Conservation (phyloP, 2,888 invertebrate genomes). For the Drosophila borborema region DNA sequence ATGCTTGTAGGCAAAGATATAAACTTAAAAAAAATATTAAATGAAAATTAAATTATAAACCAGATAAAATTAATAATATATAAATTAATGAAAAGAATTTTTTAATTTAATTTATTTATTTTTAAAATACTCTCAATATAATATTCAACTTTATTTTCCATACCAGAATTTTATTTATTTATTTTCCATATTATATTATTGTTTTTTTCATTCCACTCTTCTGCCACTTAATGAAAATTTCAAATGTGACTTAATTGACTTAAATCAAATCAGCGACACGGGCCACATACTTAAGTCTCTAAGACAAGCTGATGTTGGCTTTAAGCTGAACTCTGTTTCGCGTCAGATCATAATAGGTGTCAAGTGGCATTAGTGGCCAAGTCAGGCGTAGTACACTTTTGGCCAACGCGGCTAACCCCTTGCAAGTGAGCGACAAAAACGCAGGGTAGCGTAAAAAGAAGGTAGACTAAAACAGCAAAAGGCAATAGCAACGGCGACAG, state of each 20-base stretch:
- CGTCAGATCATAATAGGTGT: conserved; percentile 50
- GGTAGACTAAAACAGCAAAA: conserved; percentile 5
- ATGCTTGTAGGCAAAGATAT: no score
- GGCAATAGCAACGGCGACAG: background rate
- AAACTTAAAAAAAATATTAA: no score
- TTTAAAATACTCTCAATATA: no score
- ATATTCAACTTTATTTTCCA: no score
- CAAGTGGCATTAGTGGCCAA: conserved; percentile 66
- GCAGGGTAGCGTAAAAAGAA: conserved; percentile 46
- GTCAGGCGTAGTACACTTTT: conserved; percentile 41
- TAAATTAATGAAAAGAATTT: no score
- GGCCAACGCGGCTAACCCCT: conserved; percentile 29
- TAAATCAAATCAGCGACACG: conserved; percentile 28
- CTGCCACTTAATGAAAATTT: conserved; percentile 2
- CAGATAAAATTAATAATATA: no score
- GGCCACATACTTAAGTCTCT: conserved; percentile 19
- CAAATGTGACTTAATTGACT: conserved; percentile 24
- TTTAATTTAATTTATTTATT: no score
- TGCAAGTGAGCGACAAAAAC: conserved; percentile 27
- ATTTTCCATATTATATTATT: no score
- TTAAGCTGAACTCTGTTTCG: conserved; percentile 28
- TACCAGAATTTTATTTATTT: no score
- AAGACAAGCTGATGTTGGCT: conserved; percentile 29
- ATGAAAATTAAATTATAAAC: no score
- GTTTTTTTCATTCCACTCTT: background rate